Evolutionary conservation across 2,888 invertebrate species (phyloP).

Genomic region (Nomada lathburiana): DNA sequence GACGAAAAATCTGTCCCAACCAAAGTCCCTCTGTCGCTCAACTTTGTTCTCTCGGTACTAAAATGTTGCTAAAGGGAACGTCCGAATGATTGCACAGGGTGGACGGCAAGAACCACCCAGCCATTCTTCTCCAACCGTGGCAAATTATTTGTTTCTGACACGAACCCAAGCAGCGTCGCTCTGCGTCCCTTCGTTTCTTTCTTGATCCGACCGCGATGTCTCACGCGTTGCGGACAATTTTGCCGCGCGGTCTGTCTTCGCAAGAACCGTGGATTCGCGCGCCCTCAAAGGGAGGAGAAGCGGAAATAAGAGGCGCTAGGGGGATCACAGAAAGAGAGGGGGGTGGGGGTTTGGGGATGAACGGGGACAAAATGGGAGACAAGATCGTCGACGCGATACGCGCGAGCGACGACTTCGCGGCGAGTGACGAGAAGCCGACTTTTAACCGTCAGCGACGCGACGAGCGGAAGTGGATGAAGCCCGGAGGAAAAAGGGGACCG

Average conservation of each 20-base stretch:
- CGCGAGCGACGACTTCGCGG: constrained; percentile 60
- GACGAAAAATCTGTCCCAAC: not conserved
- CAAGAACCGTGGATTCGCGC: constrained; percentile 5
- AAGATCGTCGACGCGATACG: constrained; percentile 46
- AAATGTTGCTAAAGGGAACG: not conserved
- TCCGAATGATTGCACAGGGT: not conserved
- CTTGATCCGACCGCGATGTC: constrained; percentile 5
- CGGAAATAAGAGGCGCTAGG: constrained; percentile 16
- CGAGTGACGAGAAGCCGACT: constrained; percentile 70
- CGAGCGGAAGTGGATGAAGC: constrained; percentile 75
- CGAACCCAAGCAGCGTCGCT: constrained; percentile 10
- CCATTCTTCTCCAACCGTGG: constrained; percentile 19
- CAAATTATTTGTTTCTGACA: constrained; percentile 43
- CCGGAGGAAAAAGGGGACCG: constrained; percentile 68
- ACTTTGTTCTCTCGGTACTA: not conserved
- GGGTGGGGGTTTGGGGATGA: not conserved
- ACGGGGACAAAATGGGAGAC: constrained; percentile 44
- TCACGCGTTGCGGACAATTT: constrained; percentile 4
- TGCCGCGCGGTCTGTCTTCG: not conserved
- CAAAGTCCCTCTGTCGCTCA: not conserved
- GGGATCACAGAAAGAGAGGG: not conserved
- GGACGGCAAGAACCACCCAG: constrained; percentile 2
- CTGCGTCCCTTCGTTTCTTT: not conserved
- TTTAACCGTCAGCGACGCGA: constrained; percentile 73
- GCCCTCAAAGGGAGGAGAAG: constrained; percentile 24